Conservation (phyloP, 2,888 invertebrate genomes). For the Keiferia lycopersicella region DNA sequence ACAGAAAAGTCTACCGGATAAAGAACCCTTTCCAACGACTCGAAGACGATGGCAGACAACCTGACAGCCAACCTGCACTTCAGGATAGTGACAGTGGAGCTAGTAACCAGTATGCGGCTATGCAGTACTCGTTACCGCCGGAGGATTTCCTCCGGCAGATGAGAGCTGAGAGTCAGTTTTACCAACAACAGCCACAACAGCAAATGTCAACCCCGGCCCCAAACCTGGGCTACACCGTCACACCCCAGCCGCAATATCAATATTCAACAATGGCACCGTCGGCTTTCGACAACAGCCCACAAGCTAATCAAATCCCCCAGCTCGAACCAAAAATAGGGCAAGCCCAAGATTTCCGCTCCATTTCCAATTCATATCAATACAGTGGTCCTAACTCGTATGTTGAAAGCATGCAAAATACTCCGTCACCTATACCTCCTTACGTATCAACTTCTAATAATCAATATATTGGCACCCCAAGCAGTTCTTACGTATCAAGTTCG, state of each 20-base stretch:
- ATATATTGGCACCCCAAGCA: constrained; percentile 62
- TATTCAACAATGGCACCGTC: constrained; percentile 61
- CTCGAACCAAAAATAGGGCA: constrained; percentile 58
- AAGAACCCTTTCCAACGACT: constrained; percentile 71
- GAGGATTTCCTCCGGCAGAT: constrained; percentile 74
- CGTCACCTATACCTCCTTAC: constrained; percentile 61
- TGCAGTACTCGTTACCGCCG: constrained; percentile 76
- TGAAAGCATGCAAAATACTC: constrained; percentile 62
- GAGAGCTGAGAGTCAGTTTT: constrained; percentile 67
- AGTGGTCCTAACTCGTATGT: constrained; percentile 54
- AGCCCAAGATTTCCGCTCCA: constrained; percentile 53
- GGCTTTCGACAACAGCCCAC: constrained; percentile 58
- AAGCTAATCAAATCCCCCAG: constrained; percentile 54
- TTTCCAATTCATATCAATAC: constrained; percentile 57
- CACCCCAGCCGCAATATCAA: constrained; percentile 70
- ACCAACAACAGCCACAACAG: constrained; percentile 50
- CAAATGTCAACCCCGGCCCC: constrained; percentile 61
- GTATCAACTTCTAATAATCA: constrained; percentile 65
- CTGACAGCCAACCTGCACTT: constrained; percentile 44
- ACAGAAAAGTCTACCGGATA: constrained; percentile 67
- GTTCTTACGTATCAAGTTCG: constrained; percentile 67
- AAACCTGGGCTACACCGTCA: constrained; percentile 64
- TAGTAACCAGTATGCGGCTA: constrained; percentile 75
- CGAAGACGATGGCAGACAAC: constrained; percentile 51
- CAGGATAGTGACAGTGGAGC: constrained; percentile 68